A percentile compares a stretch with the other conserved stretches of the same genome.
These are phyloP conservation scores for Lamprotornis superbus DNA, from an alignment of 2,113 vertebrate species.

Conservation along the genomic window DNA sequence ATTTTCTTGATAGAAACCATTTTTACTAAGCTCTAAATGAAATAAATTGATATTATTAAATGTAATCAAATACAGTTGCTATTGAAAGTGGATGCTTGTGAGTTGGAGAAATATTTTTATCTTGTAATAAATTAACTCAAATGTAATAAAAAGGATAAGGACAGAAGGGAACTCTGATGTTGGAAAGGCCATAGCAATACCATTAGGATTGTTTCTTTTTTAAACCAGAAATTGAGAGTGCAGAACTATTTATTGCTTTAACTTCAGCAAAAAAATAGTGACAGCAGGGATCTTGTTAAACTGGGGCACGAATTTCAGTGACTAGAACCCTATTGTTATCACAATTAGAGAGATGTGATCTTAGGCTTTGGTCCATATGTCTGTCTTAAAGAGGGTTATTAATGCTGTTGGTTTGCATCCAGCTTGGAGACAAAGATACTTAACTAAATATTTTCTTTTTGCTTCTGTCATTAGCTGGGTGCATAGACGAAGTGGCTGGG, in stretches of 20 bases:
- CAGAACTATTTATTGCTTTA: not conserved
- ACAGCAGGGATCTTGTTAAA: not conserved
- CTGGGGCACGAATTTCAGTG: not conserved
- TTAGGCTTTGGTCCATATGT: conserved; percentile 15
- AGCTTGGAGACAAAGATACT: conserved; percentile 26
- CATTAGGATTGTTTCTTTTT: not conserved
- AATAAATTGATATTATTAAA: not conserved
- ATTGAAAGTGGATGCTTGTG: not conserved
- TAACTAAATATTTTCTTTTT: conserved; percentile 38
- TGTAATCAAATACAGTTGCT: not conserved
- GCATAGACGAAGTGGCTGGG: not conserved
- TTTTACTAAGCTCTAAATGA: not conserved
- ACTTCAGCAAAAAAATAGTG: not conserved
- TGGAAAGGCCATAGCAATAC: not conserved
- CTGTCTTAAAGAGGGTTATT: conserved; percentile 38
- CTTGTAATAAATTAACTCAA: not conserved
- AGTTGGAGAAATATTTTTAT: not conserved
- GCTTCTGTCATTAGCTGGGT: not conserved
- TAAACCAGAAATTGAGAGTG: not conserved
- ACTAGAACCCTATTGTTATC: conserved; percentile 15
- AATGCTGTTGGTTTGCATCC: conserved; percentile 39
- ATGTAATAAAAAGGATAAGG: not conserved
- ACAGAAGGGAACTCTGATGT: not conserved
- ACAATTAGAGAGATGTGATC: not conserved
- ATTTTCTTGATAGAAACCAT: not conserved